Evolutionary conservation across 2,797 vertebrate species (phyloP).

Genomic region (Sebastolobus alascanus): DNA sequence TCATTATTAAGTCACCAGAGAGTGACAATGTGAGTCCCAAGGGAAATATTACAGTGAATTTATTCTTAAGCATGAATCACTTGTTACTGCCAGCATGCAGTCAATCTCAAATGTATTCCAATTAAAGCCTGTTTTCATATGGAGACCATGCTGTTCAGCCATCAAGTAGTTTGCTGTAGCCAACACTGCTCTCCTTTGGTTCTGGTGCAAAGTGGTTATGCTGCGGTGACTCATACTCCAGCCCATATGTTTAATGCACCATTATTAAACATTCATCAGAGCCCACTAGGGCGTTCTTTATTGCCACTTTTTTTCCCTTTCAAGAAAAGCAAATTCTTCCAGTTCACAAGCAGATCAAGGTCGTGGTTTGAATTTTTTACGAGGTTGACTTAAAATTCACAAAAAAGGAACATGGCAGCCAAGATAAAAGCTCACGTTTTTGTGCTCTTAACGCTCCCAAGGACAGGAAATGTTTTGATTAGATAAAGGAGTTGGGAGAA

Average conservation of each 20-base stretch:
- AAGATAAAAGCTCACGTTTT: conserved; percentile 19
- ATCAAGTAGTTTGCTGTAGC: conserved; percentile 14
- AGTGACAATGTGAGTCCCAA: background rate
- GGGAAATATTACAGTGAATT: conserved; percentile 9
- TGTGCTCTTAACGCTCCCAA: background rate
- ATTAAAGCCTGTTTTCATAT: conserved; percentile 2
- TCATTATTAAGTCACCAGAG: conserved; percentile 15
- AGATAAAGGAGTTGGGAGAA: conserved; percentile 12
- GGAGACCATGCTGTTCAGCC: background rate
- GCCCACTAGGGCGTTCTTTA: conserved; percentile 10
- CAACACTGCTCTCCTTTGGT: conserved; percentile 11
- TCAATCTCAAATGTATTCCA: background rate
- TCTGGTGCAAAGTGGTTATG: conserved; percentile 44
- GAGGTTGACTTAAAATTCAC: conserved; percentile 22
- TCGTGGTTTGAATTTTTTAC: conserved; percentile 45
- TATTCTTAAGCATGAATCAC: conserved; percentile 18
- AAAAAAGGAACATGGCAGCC: conserved; percentile 24
- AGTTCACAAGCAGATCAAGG: conserved; percentile 23
- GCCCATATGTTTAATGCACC: conserved; percentile 60
- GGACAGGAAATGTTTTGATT: conserved; percentile 20
- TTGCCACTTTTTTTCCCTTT: conserved; percentile 27
- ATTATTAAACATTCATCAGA: conserved; percentile 67
- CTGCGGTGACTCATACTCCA: conserved; percentile 39
- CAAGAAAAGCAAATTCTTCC: conserved; percentile 28
- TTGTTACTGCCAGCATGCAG: conserved; percentile 9